These are phyloP conservation scores for Mus pahari DNA, from an alignment of 2,113 vertebrate genomes.

Conservation along the genomic window DNA sequence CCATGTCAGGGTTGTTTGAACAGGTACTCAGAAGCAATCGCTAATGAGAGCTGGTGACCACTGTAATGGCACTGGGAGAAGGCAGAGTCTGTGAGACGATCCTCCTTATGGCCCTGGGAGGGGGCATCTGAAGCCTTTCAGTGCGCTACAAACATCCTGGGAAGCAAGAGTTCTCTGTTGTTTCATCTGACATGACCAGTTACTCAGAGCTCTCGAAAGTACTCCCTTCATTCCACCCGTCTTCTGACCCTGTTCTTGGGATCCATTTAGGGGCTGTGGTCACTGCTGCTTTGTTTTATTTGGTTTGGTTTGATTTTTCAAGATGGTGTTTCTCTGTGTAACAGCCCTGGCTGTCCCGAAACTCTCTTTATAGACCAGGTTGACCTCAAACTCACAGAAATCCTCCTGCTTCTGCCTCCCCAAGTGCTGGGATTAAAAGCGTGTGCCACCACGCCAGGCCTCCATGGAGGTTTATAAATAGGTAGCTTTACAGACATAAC, in stretches of 20 bases:
- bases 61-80: slow-evolving; percentile 54
- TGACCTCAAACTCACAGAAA: no score
- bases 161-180: neutral
- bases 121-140: neutral
- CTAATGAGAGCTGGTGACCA: slow-evolving; percentile 52
- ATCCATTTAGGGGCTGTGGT: neutral
- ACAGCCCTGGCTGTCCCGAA: no score
- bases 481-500: neutral
- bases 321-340: no score
- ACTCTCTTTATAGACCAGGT: no score
- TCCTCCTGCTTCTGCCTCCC: no score
- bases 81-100: neutral
- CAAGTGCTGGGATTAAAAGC: no score
- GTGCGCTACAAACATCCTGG: neutral
- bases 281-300: no score
- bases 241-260: neutral
- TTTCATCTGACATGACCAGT: slow-evolving; percentile 28
- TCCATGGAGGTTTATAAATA: slow-evolving; percentile 12
- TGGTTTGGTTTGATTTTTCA: no score
- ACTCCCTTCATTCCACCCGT: slow-evolving; percentile 3
- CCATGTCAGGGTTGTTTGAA: slow-evolving; percentile 61
- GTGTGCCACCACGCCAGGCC: no score
- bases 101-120: neutral
- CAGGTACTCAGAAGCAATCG: slow-evolving; percentile 61
- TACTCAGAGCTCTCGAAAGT: neutral